Conservation (phyloP, 2,888 invertebrate species). For the Pachycephus smyrnensis region DNA sequence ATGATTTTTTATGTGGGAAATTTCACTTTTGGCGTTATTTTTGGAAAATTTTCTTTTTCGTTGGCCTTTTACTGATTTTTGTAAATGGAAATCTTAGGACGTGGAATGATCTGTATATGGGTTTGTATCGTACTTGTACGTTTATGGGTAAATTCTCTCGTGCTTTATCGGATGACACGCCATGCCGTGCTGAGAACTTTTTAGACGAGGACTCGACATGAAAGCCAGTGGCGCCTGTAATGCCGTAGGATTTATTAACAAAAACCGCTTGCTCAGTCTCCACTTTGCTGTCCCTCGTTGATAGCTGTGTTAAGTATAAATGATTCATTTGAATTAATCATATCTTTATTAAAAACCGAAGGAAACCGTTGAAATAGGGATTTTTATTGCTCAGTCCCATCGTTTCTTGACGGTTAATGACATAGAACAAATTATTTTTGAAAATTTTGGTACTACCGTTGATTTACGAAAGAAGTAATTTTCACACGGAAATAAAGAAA, state of each 20-base stretch:
- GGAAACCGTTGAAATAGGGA: background rate
- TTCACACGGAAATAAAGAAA: too few species aligned
- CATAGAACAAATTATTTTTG: too few species aligned
- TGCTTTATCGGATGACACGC: slow-evolving; percentile 22
- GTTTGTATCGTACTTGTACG: background rate
- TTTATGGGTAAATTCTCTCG: background rate
- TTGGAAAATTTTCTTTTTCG: background rate
- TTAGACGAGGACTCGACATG: slow-evolving; percentile 17
- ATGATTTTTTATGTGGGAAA: too few species aligned
- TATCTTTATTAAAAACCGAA: background rate
- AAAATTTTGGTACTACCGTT: too few species aligned
- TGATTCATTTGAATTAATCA: slow-evolving; percentile 23
- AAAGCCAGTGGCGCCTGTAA: slow-evolving; percentile 21
- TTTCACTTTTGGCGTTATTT: background rate
- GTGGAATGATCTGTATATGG: too few species aligned
- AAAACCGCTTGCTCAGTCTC: slow-evolving; percentile 7
- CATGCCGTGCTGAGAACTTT: slow-evolving; percentile 20
- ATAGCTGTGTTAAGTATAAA: slow-evolving; percentile 22
- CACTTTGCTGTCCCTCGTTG: slow-evolving; percentile 12
- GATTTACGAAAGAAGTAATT: too few species aligned
- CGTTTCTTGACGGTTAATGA: background rate
- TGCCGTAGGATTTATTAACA: slow-evolving; percentile 17
- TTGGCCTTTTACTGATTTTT: too few species aligned
- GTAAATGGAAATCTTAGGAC: too few species aligned
- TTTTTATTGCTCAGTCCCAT: background rate